Base-by-base conservation (phyloP, 2,888 invertebrate species). In the Hydraecia micacea region DNA sequence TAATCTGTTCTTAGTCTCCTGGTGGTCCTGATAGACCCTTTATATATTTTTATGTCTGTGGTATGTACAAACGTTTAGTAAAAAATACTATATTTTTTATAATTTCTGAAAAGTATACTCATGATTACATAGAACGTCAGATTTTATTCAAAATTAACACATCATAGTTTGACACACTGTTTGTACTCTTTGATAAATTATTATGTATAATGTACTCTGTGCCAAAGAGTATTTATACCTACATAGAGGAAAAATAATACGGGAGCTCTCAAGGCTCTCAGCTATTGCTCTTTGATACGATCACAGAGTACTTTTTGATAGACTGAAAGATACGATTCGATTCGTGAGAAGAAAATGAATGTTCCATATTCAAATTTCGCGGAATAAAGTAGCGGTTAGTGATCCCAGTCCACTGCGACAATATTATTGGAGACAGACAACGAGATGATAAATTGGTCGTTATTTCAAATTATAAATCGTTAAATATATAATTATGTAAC, bases 101-200 rank as follows among this genome's bases (percentile, higher is more conserved):
- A 60, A 73, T 58, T 79, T 72, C 62, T 66, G 39, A 67, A 74
- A 83, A 71, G 63, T 52, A 58, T 63, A 49, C 63, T 70, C 70
- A 78, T 83, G 73, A 79, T 68, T 72, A 62, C 13, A 65, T 68
- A 63, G 0, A 73, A 76, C 66, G 79, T 83, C 79, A 79, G 72
- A 83, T 75, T 78, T 78, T 58, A 78, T 71, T 79, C 49, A 78
- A 36, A 32, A 36, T 18, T 28, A 78, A 62, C 39, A 39, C 49
- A 55, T 42, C 18, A 32, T 49, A 58, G 7, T 55, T 66, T 67
- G 32, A n/a, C 49, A 25, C 32, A 49, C 8, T 28, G 11, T 28
- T 46, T 36, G 25, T 32, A 32, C 25, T 32, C 15, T 49, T 13
- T 42, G 67, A 1, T 9, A 39, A 39, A 42, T 32, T 32, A 32